Evolutionary conservation across 30 jellyfish, hydroid and myxozoan species (phyloP), one percentile per base, ranked within the genome.

Genomic region (Kudoa iwatai): DNA sequence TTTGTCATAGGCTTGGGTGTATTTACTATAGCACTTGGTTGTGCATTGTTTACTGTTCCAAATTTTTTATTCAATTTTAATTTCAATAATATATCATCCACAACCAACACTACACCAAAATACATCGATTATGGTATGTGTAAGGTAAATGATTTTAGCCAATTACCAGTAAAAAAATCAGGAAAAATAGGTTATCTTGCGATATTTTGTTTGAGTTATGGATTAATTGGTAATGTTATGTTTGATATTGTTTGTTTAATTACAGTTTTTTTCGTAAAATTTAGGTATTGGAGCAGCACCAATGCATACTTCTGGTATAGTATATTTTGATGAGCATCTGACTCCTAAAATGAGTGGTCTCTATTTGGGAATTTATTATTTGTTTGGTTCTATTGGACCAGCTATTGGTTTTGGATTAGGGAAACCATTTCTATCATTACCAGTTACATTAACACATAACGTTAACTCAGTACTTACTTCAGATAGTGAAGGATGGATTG

Each of bases 251-350:
- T n/a, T n/a, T n/a, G n/a, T n/a, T n/a, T n/a, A n/a, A n/a, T n/a
- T n/a, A n/a, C n/a, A n/a, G n/a, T n/a, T n/a, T n/a, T n/a, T n/a
- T n/a, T n/a, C n/a, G n/a, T n/a, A n/a, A n/a, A n/a, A n/a, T n/a
- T n/a, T n/a, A n/a, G 92, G 92, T 10, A 38, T 69, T 23, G 92
- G 92, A 3, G 92, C 92, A 3, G 59, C 87, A 17, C 92, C 92
- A 1, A 41, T 69, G 20, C 62, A 69, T 36, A 61, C 83, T 9
- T 65, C 59, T 23, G 92, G 79, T 3, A 84, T 85, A 11, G 64
- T 79, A 19, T 85, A 59, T 50, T n/a, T 69, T 26, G 74, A 62
- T 19, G 87, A 69, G 33, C 54, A 55, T 51, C 53, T 86, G 20
- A 32, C 48, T 17, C 50, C 86, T 18, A 85, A 83, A 19, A 83